These are phyloP conservation scores for Paracyclopina nana DNA, from an alignment of 1,140 invertebrate species.

Conservation along the genomic window DNA sequence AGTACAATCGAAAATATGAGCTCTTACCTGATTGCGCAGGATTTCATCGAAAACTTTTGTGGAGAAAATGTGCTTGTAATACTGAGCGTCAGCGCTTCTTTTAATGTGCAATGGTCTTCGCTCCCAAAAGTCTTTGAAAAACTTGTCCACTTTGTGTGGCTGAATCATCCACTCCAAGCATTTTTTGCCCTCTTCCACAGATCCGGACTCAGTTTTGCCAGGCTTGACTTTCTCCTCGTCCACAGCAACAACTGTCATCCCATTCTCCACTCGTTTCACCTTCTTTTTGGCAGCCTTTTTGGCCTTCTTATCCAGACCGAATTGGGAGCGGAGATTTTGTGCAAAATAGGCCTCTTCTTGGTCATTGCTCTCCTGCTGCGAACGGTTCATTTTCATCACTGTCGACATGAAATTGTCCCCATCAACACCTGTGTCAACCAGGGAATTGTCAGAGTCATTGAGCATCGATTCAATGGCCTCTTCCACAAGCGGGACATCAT, in stretches of 20 bases:
- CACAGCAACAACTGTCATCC: too few relatives aligned
- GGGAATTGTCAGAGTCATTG: background rate
- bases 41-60: conserved; percentile 53
- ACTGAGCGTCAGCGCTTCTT: conserved; percentile 31
- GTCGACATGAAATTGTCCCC: conserved; percentile 1
- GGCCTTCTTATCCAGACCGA: background rate
- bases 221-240: too few relatives aligned
- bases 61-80: conserved; percentile 49
- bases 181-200: conserved; percentile 3
- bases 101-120: conserved; percentile 50
- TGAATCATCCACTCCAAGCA: conserved; percentile 17
- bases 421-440: background rate
- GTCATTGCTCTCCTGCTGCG: background rate
- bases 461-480: background rate
- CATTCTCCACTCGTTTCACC: background rate
- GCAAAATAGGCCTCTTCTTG: background rate
- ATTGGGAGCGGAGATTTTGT: background rate
- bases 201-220: too few relatives aligned
- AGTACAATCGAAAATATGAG: conserved; percentile 11
- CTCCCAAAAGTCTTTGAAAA: conserved; percentile 45
- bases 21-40: conserved; percentile 40
- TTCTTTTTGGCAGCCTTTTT: background rate
- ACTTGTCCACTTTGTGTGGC: conserved; percentile 10
- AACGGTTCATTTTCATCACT: conserved; percentile 1
- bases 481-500: background rate